phyloP scores from a whole-genome alignment of 1,140 invertebrate genomes.

The Augochlora pura region DNA sequence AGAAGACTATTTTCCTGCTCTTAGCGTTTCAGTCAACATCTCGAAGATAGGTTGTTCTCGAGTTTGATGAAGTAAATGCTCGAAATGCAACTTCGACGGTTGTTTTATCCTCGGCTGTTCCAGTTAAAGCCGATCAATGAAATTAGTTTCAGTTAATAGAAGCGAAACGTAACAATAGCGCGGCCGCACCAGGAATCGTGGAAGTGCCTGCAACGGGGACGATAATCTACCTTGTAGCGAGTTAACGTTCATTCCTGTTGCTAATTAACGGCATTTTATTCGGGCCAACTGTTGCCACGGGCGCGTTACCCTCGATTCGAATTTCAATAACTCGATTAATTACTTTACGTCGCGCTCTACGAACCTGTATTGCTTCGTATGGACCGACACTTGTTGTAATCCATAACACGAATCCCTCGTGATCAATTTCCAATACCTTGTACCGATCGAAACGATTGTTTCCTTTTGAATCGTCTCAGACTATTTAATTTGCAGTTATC shows the following conservation, averaged over 20 bases:
- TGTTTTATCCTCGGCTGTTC: background rate
- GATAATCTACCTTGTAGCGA: background rate
- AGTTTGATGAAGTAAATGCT: too few relatives aligned
- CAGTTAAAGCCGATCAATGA: background rate
- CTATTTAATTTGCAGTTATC: too few relatives aligned
- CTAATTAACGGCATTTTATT: slow-evolving; percentile 13
- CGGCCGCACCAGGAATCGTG: background rate
- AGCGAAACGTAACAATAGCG: background rate
- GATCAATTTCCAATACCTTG: too few relatives aligned
- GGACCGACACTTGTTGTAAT: background rate
- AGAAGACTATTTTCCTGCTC: too few relatives aligned
- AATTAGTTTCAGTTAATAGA: background rate
- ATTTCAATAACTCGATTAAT: slow-evolving; percentile 3
- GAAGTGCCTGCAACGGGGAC: background rate
- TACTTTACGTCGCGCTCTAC: background rate
- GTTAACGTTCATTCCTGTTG: background rate
- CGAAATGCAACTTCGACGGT: background rate
- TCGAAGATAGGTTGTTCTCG: too few relatives aligned
- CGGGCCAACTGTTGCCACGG: background rate
- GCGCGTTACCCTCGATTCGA: background rate
- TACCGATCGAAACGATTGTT: too few relatives aligned
- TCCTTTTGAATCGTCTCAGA: too few relatives aligned
- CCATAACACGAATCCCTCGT: background rate
- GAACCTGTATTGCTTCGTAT: background rate
- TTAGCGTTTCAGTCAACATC: too few relatives aligned